These are phyloP conservation scores for Papilio glaucus DNA, from an alignment of 1,140 invertebrate genomes.

Conservation along the genomic window DNA sequence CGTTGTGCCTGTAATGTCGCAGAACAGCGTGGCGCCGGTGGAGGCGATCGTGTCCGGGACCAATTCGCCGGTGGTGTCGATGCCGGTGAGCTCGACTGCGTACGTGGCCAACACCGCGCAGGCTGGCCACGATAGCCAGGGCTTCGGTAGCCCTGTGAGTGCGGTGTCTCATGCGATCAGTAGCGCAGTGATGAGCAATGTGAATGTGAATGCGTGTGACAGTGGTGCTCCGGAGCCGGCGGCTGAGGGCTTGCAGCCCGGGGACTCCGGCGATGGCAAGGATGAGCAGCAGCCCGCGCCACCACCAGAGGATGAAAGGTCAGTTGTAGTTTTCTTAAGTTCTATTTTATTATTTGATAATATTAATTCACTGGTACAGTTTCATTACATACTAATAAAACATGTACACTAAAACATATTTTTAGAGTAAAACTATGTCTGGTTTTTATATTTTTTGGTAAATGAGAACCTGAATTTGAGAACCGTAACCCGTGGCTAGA, in stretches of 20 bases:
- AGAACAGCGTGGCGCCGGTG: slow-evolving; percentile 75
- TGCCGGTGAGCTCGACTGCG: slow-evolving; percentile 77
- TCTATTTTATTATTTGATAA: background rate
- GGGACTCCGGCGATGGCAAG: slow-evolving; percentile 75
- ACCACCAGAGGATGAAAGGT: slow-evolving; percentile 87
- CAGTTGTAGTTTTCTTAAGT: slow-evolving; percentile 48
- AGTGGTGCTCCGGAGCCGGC: slow-evolving; percentile 72
- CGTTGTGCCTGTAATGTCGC: slow-evolving; percentile 81
- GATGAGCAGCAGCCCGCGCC: slow-evolving; percentile 72
- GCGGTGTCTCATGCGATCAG: slow-evolving; percentile 79
- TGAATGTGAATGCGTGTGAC: slow-evolving; percentile 78
- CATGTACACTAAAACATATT: background rate
- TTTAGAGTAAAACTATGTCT: too few species aligned
- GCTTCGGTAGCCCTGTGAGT: slow-evolving; percentile 83
- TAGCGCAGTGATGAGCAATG: slow-evolving; percentile 77
- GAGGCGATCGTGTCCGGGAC: slow-evolving; percentile 77
- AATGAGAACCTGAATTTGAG: too few species aligned
- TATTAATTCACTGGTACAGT: background rate
- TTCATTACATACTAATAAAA: background rate
- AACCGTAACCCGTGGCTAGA: too few species aligned
- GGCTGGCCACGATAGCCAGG: slow-evolving; percentile 74
- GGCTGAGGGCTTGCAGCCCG: slow-evolving; percentile 64
- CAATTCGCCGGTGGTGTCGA: slow-evolving; percentile 81
- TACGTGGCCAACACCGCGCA: slow-evolving; percentile 70
- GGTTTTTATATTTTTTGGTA: too few species aligned